Percentiles rank a stretch among this genome's conserved stretches.
Evolutionary conservation across 2,113 vertebrate species (phyloP).

Genomic region (Galeopterus variegatus): DNA sequence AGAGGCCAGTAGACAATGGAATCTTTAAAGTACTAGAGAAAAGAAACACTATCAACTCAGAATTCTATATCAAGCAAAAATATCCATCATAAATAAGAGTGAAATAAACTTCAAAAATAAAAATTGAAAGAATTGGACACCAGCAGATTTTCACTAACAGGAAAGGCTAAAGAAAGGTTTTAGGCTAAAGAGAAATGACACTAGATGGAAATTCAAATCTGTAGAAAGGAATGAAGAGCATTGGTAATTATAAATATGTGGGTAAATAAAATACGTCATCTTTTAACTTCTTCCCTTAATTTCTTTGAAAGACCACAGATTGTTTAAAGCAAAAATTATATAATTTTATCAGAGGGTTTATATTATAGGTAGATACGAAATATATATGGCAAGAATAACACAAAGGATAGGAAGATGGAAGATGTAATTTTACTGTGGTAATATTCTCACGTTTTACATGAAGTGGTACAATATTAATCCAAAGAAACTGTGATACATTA

Average conservation of each 20-base stretch:
- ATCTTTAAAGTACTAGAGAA: neutral
- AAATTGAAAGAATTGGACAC: neutral
- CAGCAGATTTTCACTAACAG: neutral
- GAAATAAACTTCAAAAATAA: neutral
- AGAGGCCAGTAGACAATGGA: neutral
- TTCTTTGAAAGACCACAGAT: neutral
- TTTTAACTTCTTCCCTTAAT: neutral
- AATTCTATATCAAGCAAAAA: neutral
- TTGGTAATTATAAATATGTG: neutral
- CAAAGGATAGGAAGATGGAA: neutral
- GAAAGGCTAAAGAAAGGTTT: neutral
- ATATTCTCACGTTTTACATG: neutral
- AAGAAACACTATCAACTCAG: neutral
- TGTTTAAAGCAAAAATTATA: neutral
- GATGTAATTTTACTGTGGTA: neutral
- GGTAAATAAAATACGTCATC: neutral
- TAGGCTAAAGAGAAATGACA: neutral
- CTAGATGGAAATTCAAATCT: neutral
- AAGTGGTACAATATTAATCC: neutral
- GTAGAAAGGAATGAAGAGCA: neutral
- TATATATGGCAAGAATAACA: neutral
- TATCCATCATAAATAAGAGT: neutral
- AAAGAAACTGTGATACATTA: neutral
- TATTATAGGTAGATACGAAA: neutral
- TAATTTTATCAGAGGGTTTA: neutral